Evolutionary conservation across 2,113 vertebrate species (phyloP).

Genomic region (Chrysemys picta): DNA sequence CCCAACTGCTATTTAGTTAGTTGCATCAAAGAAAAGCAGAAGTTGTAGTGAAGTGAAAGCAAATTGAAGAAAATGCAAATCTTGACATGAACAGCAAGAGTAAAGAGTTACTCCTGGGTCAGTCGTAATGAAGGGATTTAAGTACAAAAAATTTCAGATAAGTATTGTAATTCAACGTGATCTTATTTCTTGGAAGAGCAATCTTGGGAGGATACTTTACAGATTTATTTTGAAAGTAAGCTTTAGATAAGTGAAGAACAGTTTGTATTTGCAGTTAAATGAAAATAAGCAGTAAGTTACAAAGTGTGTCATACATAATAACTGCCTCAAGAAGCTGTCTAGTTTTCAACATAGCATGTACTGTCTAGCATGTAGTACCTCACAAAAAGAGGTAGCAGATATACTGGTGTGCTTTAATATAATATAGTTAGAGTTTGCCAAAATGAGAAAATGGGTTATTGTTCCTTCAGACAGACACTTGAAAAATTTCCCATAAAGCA

Average conservation of each 20-base stretch:
- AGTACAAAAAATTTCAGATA: neutral
- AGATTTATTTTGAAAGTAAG: neutral
- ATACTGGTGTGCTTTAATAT: neutral
- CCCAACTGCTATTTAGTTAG: neutral
- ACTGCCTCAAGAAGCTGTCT: neutral
- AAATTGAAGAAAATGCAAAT: neutral
- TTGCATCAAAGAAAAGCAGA: conserved; percentile 31
- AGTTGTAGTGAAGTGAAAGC: conserved; percentile 45
- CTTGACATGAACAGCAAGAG: neutral
- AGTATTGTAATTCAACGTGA: neutral
- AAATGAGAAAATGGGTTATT: neutral
- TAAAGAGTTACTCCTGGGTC: neutral
- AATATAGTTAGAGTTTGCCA: neutral
- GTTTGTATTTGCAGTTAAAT: neutral
- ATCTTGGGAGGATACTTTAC: neutral
- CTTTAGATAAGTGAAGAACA: neutral
- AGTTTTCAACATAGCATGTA: neutral
- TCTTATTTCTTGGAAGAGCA: neutral
- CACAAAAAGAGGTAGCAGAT: neutral
- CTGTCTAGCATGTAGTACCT: neutral
- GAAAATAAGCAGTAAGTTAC: neutral
- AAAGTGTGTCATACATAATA: neutral
- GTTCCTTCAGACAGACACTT: neutral
- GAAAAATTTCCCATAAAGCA: neutral
- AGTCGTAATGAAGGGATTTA: neutral